phyloP scores from a whole-genome alignment of 2,797 vertebrate species.

The Tauraco hartlaubi region DNA sequence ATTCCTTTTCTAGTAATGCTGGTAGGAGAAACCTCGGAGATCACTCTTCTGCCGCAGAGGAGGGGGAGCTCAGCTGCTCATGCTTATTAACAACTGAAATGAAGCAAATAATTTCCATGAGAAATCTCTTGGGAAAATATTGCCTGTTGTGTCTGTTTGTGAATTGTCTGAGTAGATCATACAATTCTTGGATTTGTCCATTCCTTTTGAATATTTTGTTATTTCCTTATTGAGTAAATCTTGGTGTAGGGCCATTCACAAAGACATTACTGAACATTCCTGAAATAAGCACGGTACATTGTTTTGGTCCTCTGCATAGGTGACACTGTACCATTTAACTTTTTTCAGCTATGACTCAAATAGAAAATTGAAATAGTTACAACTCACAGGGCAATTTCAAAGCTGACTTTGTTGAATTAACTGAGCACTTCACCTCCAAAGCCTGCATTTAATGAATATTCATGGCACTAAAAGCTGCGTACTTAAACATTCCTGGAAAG shows the following conservation, averaged over 20 bases:
- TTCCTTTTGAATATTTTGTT: background rate
- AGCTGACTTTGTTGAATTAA: background rate
- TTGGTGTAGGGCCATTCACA: background rate
- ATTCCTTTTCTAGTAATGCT: background rate
- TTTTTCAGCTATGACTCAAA: background rate
- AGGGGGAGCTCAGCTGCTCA: conserved; percentile 43
- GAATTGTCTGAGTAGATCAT: background rate
- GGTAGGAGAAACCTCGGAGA: conserved; percentile 7
- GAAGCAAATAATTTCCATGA: conserved; percentile 48
- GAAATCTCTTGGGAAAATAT: background rate
- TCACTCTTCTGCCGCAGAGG: background rate
- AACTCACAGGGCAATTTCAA: background rate
- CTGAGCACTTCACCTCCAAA: background rate
- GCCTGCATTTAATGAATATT: background rate
- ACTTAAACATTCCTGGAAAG: background rate
- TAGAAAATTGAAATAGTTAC: background rate
- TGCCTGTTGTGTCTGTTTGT: background rate
- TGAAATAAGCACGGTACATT: background rate
- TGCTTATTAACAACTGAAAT: conserved; percentile 48
- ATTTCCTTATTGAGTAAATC: background rate
- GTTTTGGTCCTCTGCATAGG: background rate
- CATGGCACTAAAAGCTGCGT: background rate
- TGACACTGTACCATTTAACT: background rate
- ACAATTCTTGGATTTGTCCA: background rate
- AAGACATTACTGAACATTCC: background rate